A percentile compares a stretch with the other conserved stretches of the same genome.
Evolutionary conservation across 1,140 invertebrate genomes (phyloP).

Genomic region (Drosophila trapezifrons): DNA sequence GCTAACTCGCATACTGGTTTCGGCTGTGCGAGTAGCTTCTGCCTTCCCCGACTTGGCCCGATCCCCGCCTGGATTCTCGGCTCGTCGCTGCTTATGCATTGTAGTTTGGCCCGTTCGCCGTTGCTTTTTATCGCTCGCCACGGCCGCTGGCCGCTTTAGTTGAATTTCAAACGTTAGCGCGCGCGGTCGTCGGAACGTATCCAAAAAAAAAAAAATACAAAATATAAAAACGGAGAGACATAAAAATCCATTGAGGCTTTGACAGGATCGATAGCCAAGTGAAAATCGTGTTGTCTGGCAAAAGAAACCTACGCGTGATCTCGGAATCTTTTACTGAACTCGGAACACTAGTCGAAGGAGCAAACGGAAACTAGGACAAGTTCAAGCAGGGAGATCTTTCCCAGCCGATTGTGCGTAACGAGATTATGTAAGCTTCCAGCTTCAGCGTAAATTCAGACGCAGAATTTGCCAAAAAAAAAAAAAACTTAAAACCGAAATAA

Average conservation of each 20-base stretch:
- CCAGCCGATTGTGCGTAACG: conserved; percentile 15
- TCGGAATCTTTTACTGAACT: conserved; percentile 7
- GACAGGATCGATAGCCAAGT: conserved; percentile 28
- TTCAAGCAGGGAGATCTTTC: conserved; percentile 31
- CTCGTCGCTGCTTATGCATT: conserved; percentile 18
- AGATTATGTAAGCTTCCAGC: conserved; percentile 48
- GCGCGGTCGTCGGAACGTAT: conserved; percentile 61
- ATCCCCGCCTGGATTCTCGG: conserved; percentile 13
- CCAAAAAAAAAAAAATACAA: conserved; percentile 6
- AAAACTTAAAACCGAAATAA: conserved; percentile 11
- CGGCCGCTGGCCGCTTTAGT: conserved; percentile 66
- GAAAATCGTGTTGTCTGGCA: conserved; percentile 30
- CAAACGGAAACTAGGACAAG: conserved; percentile 26
- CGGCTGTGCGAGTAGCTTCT: conserved; percentile 73
- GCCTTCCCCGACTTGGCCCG: conserved; percentile 44
- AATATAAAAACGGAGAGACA: conserved; percentile 10
- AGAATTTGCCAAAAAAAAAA: conserved; percentile 26
- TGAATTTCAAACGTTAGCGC: conserved; percentile 78
- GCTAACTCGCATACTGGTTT: conserved; percentile 62
- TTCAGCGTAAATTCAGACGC: conserved; percentile 2
- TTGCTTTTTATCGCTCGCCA: conserved; percentile 67
- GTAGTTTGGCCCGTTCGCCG: conserved; percentile 44
- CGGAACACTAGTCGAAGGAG: neutral
- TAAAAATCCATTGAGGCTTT: conserved; percentile 20
- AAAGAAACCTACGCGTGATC: conserved; percentile 28